Evolutionary conservation across 2,113 vertebrate genomes (phyloP).

Genomic region (Arizona elegans): DNA sequence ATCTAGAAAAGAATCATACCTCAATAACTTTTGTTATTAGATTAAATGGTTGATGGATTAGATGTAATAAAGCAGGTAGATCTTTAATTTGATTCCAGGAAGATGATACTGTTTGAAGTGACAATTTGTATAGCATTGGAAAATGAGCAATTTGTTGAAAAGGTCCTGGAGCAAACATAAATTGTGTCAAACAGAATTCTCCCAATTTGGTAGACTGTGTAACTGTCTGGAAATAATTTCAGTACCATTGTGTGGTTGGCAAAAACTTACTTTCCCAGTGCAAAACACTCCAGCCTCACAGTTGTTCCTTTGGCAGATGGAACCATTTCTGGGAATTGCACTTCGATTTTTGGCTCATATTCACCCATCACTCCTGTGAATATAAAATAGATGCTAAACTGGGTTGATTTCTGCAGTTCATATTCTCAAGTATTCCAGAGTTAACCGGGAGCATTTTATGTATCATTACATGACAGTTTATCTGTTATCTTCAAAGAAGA

Average conservation of each 20-base stretch:
- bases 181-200: neutral
- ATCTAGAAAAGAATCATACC: neutral
- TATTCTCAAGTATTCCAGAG: slow-evolving; percentile 23
- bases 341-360: slow-evolving; percentile 99
- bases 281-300: slow-evolving; percentile 93
- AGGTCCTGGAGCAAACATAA: neutral
- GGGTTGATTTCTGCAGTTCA: slow-evolving; percentile 37
- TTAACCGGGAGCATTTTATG: slow-evolving; percentile 37
- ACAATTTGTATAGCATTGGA: neutral
- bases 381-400: slow-evolving; percentile 50
- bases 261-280: slow-evolving; percentile 93
- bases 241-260: neutral
- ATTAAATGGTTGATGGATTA: neutral
- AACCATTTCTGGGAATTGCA: slow-evolving; percentile 92
- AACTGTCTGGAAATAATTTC: neutral
- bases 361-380: slow-evolving; percentile 95
- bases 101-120: neutral
- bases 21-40: neutral
- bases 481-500: slow-evolving; percentile 53
- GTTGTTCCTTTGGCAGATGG: slow-evolving; percentile 89
- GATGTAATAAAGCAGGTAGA: neutral
- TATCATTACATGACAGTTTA: slow-evolving; percentile 57
- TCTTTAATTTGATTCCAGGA: neutral
- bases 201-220: neutral
- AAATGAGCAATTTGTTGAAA: neutral